Percentiles rank a stretch among this genome's conserved stretches.
Conservation (phyloP, 2,888 invertebrate species). For the Parthenolecanium corni region DNA sequence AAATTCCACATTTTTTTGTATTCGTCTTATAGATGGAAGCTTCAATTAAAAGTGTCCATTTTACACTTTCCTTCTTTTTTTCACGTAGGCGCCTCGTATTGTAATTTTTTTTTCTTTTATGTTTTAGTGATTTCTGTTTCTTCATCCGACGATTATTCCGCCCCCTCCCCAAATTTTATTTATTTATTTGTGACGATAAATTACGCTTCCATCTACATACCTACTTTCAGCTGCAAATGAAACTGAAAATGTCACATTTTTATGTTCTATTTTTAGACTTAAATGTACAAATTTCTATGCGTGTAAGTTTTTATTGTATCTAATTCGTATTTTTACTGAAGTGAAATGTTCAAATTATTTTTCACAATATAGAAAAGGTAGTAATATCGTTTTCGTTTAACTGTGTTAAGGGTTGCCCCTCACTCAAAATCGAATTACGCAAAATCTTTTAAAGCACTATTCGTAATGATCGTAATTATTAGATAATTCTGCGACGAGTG, state of each 20-base stretch:
- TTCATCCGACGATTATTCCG: not conserved
- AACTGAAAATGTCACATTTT: conserved; percentile 17
- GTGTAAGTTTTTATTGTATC: not conserved
- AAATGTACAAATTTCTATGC: conserved; percentile 22
- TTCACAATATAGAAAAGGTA: not conserved
- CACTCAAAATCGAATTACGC: too few relatives aligned
- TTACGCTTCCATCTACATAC: conserved; percentile 28
- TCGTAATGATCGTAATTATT: too few relatives aligned
- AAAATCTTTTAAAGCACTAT: too few relatives aligned
- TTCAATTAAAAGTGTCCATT: not conserved
- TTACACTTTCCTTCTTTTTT: not conserved
- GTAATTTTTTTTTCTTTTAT: conserved; percentile 9
- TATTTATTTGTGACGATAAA: conserved; percentile 1
- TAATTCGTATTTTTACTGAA: not conserved
- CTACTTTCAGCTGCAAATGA: conserved; percentile 15
- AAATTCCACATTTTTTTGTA: not conserved
- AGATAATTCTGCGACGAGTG: too few relatives aligned
- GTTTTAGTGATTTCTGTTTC: conserved; percentile 15
- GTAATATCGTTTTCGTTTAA: not conserved
- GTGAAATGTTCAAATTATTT: not conserved
- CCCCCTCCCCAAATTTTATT: too few relatives aligned
- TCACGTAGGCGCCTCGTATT: not conserved
- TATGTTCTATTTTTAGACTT: conserved; percentile 17
- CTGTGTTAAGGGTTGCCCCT: not conserved
- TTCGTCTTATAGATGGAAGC: not conserved